phyloP scores from a whole-genome alignment of 2,113 vertebrate genomes.

The Hemibagrus wyckioides region DNA sequence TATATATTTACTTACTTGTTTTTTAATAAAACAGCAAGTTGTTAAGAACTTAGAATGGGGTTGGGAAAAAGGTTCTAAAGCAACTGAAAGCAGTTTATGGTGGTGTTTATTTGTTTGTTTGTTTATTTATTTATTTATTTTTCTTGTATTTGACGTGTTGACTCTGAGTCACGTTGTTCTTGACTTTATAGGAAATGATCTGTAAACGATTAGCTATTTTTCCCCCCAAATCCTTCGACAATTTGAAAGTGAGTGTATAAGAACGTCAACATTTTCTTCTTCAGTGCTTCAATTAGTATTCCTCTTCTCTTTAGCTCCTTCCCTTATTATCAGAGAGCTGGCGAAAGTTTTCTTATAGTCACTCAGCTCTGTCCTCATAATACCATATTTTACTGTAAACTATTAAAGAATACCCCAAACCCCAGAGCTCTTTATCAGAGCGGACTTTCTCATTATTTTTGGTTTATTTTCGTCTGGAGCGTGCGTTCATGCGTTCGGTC shows the following conservation, averaged over 20 bases:
- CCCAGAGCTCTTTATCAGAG: constrained; percentile 10
- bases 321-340: neutral
- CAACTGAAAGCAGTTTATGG: too few species aligned
- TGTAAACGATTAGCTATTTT: neutral
- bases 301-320: neutral
- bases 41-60: too few species aligned
- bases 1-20: too few species aligned
- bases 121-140: neutral
- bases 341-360: neutral
- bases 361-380: neutral
- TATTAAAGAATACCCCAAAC: constrained; percentile 18
- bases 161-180: neutral
- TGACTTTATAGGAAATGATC: neutral
- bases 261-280: neutral
- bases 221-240: neutral
- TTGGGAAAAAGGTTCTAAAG: too few species aligned
- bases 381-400: neutral
- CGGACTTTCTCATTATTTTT: neutral
- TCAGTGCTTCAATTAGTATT: neutral
- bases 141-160: neutral
- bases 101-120: too few species aligned
- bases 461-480: constrained; percentile 12
- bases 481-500: neutral
- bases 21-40: too few species aligned
- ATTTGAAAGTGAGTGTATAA: neutral